Base-by-base conservation (phyloP, 2,888 invertebrate species). In the Branchellion lobata region DNA sequence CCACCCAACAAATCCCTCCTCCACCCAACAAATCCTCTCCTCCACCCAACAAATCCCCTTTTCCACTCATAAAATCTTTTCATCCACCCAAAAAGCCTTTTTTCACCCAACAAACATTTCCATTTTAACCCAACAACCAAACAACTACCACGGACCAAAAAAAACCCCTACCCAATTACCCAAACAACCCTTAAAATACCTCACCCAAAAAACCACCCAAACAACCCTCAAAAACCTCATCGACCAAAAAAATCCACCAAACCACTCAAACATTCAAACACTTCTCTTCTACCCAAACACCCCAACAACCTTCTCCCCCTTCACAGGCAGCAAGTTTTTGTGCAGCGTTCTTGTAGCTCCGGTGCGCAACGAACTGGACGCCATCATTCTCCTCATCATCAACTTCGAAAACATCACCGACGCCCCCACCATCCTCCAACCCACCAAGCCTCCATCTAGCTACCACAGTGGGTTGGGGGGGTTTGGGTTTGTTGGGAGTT, bases 311-410 rank as follows among this genome's bases (percentile, higher is more conserved):
- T 61, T 61, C 77, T 57, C 29, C 61, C 40, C 40, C 18, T 21
- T 18, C 31, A 31, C 84, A 93, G 93, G 93, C 86, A 91, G 91
- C 85, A 92, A 92, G 89, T 93, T 93, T 89, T 90, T 92, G 87
- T 93, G 93, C 89, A 92, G 92, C 87, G 92, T 92, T 87, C 91
- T 93, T 86, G 92, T 93, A 86, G 93, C 92, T 76, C 92, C 93
- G 80, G 92, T 93, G 29, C 83, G 83, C 78, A 93, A 92, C 88
- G 93, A 93, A 87, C 91, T 91, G 85, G 92, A 92, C 86, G 92
- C 93, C 88, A 92, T 93, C 85, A 92, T 92, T 85, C 89, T 93
- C 86, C 93, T 92, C 87, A 92, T 93, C 84, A 91, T 93, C 87
- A 93, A 93, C 88, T 92, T 93, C 88, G 93, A 93, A 87, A 93